A percentile compares a stretch with the other conserved stretches of the same genome.
phyloP scores from a whole-genome alignment of 2,888 invertebrate species.

The Lithophane socia region DNA sequence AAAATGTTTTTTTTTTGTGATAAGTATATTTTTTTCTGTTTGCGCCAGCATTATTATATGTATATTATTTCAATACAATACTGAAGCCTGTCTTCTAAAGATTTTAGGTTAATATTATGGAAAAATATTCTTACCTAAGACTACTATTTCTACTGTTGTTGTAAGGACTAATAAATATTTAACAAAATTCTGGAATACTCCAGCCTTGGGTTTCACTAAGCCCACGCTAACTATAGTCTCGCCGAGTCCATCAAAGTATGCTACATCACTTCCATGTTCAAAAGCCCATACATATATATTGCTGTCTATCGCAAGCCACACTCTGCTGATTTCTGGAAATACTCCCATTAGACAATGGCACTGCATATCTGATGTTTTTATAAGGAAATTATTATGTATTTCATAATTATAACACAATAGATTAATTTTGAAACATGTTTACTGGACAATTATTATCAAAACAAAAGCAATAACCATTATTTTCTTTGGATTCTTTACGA shows the following conservation, averaged over 20 bases:
- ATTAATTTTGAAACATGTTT: background rate
- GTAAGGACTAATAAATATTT: constrained; percentile 97
- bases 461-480: background rate
- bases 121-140: constrained; percentile 92
- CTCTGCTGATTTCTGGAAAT: constrained; percentile 98
- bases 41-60: background rate
- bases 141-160: constrained; percentile 98
- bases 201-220: constrained; percentile 96
- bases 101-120: background rate
- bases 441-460: background rate
- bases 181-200: constrained; percentile 97
- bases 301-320: constrained; percentile 99
- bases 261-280: constrained; percentile 98
- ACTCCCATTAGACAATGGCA: constrained; percentile 99
- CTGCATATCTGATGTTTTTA: constrained; percentile 94
- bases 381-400: constrained; percentile 67
- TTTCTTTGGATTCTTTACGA: too few relatives aligned
- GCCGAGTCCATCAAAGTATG: constrained; percentile 98
- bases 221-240: constrained; percentile 98
- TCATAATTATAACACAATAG: background rate
- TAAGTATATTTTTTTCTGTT: background rate
- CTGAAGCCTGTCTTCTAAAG: background rate
- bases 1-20: too few relatives aligned
- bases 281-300: constrained; percentile 99
- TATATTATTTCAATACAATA: background rate